phyloP scores from a whole-genome alignment of 2,797 vertebrate species.

The Etheostoma perlongum region DNA sequence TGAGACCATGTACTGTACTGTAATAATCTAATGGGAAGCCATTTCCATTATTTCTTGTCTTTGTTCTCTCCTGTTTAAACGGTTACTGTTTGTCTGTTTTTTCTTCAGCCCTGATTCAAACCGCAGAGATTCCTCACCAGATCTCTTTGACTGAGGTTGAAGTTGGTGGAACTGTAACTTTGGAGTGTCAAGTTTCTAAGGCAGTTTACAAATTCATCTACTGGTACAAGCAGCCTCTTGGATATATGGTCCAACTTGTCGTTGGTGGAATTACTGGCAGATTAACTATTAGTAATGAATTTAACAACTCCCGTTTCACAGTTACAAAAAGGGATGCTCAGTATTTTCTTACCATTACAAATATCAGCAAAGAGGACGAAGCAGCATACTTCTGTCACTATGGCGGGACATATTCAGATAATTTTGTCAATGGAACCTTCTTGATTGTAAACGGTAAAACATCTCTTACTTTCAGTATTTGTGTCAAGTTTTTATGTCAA shows the following conservation, averaged over 20 bases:
- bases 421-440: accelerated
- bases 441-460: constrained; percentile 51
- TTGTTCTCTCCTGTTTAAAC: no score
- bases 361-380: constrained; percentile 49
- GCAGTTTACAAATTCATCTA: accelerated
- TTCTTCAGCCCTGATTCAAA: constrained; percentile 4
- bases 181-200: not conserved
- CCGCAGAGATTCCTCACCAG: not conserved
- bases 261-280: no score
- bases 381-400: constrained; percentile 52
- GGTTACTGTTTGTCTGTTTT: not conserved
- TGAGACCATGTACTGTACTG: no score
- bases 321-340: accelerated
- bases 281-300: not conserved
- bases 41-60: no score
- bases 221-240: constrained; percentile 40
- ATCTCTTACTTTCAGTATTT: not conserved
- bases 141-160: constrained; percentile 8
- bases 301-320: not conserved
- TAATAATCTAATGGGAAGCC: no score
- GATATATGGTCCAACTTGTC: not conserved
- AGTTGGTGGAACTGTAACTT: constrained; percentile 23
- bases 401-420: accelerated
- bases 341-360: constrained; percentile 27
- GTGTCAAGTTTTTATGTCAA: not conserved